Evolutionary conservation across 2,113 vertebrate genomes (phyloP), one percentile per base, ranked within the genome.

Genomic region (Serilophus lunatus): DNA sequence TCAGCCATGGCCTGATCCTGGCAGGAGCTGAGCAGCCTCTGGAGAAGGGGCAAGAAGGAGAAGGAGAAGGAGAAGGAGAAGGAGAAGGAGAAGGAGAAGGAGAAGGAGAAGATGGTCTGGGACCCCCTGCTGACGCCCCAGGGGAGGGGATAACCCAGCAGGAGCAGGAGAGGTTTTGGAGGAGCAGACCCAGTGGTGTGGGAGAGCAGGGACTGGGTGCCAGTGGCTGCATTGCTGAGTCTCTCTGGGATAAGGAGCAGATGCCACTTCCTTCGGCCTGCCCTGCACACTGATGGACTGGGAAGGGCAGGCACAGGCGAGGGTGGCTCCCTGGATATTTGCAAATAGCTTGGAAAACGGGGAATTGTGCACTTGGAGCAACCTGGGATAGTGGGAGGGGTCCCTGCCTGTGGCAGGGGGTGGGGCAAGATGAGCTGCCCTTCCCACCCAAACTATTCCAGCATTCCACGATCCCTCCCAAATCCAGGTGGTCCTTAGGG

Each of bases 151-250:
- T 45, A 28, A 3, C 38, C 57, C 3, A 5, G 50, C n/a, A 18
- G 36, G 33, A n/a, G 17, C 19, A 45, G 61, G 36, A 68, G n/a
- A 31, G 29, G 29, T 4, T 50, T 44, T 10, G 44, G 57, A 53
- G 50, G 40, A 33, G 53, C 15, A 12, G 31, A 15, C 16, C 33
- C 31, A 12, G 35, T 1, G 3, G 22, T 1, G 2, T 3, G 44
- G 74, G 54, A n/a, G 23, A 28, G 54, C 42, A 22, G 51, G 13
- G 57, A 16, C 18, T 12, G 35, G 42, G 57, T 26, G 42, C 25
- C 54, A 14, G 8, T 1, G 5, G 54, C 54, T 10, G 28, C 69
- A 10, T 31, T 3, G 0, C 70, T 3, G 7, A 23, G 31, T 8
- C 25, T 28, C 59, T 45, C 70, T 7, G 28, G 9, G 16, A 6